Conservation (phyloP, 2,888 invertebrate genomes). For the Chrysina gloriosa region DNA sequence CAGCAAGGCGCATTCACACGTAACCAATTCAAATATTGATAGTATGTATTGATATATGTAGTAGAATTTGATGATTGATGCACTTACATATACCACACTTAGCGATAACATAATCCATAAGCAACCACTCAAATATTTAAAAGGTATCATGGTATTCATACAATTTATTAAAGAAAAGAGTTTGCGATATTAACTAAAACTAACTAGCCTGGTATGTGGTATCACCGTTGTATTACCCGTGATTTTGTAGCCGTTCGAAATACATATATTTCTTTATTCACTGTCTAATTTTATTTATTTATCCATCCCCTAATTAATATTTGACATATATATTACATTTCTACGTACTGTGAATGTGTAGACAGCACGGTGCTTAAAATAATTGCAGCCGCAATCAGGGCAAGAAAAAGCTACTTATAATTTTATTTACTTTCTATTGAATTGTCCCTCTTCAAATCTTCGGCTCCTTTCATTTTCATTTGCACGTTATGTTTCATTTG, state of each 20-base stretch:
- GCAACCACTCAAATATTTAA: neutral
- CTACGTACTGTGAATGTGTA: conserved; percentile 30
- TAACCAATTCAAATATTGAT: too few species aligned
- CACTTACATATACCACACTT: conserved; percentile 12
- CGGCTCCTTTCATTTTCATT: conserved; percentile 37
- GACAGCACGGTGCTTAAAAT: conserved; percentile 33
- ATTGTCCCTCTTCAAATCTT: conserved; percentile 25
- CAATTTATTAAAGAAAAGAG: neutral
- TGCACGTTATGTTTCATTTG: conserved; percentile 42
- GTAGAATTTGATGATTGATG: neutral
- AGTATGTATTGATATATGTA: too few species aligned
- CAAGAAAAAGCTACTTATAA: conserved; percentile 15
- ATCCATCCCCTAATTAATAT: neutral
- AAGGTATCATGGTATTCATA: conserved; percentile 15
- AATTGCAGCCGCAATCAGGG: conserved; percentile 4
- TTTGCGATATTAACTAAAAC: conserved; percentile 26
- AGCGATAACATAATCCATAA: conserved; percentile 13
- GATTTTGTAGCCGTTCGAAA: conserved; percentile 27
- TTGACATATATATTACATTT: conserved; percentile 5
- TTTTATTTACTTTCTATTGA: conserved; percentile 3
- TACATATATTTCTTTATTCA: too few species aligned
- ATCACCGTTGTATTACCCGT: conserved; percentile 41
- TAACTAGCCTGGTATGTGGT: conserved; percentile 39
- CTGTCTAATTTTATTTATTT: too few species aligned
- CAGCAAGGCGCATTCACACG: too few species aligned